phyloP scores from a whole-genome alignment of 1,140 invertebrate species.

The Philotrypesis tridentata region DNA sequence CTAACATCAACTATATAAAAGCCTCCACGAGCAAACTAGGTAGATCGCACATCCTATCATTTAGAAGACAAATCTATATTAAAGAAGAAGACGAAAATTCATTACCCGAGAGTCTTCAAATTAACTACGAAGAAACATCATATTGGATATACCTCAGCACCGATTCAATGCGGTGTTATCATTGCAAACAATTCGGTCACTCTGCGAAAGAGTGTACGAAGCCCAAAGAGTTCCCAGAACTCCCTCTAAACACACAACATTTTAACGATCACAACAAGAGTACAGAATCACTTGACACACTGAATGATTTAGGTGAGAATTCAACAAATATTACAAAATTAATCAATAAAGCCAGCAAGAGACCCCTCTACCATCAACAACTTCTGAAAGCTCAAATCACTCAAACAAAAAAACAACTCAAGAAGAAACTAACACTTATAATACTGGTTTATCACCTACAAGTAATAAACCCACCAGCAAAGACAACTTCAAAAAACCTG shows the following conservation, averaged over 20 bases:
- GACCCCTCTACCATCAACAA: too few species aligned
- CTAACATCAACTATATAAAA: background rate
- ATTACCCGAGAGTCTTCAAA: constrained; percentile 9
- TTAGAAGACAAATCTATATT: constrained; percentile 40
- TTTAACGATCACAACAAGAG: too few species aligned
- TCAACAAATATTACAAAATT: too few species aligned
- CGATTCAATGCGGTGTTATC: background rate
- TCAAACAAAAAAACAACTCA: too few species aligned
- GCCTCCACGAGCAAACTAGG: background rate
- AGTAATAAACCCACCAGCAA: too few species aligned
- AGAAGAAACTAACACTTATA: too few species aligned
- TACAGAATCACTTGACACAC: background rate
- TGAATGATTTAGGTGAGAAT: too few species aligned
- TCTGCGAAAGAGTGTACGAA: constrained; percentile 20
- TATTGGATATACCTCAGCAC: constrained; percentile 36
- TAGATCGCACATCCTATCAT: background rate
- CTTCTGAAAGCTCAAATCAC: too few species aligned
- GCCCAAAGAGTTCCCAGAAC: background rate
- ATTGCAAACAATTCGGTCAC: constrained; percentile 28
- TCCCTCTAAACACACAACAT: background rate
- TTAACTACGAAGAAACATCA: constrained; percentile 12
- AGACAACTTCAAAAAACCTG: too few species aligned
- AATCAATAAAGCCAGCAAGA: too few species aligned
- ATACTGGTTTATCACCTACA: too few species aligned
- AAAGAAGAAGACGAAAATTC: constrained; percentile 8